These are phyloP conservation scores for Fabriciana adippe DNA, from an alignment of 2,888 invertebrate genomes.

Conservation along the genomic window DNA sequence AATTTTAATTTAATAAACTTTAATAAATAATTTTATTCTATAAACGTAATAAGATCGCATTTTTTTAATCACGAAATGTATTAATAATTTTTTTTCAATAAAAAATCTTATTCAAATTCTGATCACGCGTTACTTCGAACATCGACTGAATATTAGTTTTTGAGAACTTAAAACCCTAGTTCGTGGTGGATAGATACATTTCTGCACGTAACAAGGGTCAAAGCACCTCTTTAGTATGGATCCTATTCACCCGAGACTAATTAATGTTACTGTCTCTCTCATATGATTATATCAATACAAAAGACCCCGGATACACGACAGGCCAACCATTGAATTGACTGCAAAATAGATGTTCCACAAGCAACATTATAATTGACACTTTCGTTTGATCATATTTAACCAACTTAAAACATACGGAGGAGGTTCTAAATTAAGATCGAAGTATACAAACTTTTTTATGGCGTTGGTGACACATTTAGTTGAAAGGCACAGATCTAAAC, in stretches of 20 bases:
- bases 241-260: slow-evolving; percentile 60
- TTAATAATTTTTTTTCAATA: too few relatives aligned
- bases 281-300: slow-evolving; percentile 60
- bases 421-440: too few relatives aligned
- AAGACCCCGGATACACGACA: slow-evolving; percentile 43
- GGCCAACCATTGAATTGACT: slow-evolving; percentile 30
- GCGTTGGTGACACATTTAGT: too few relatives aligned
- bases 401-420: too few relatives aligned
- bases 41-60: too few relatives aligned
- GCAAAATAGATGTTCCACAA: slow-evolving; percentile 11
- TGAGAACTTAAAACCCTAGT: slow-evolving; percentile 31
- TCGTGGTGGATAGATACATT: slow-evolving; percentile 47
- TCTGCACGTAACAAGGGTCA: slow-evolving; percentile 62
- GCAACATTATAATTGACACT: slow-evolving; percentile 11
- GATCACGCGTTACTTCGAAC: slow-evolving; percentile 25
- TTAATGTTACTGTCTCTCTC: slow-evolving; percentile 55
- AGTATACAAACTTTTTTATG: too few relatives aligned
- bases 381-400: slow-evolving; percentile 4
- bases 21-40: too few relatives aligned
- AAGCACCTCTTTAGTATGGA: slow-evolving; percentile 70
- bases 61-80: too few relatives aligned
- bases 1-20: too few relatives aligned
- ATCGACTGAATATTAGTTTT: slow-evolving; percentile 42
- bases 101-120: slow-evolving; percentile 2
- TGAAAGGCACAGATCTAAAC: too few relatives aligned